phyloP scores from a whole-genome alignment of 2,113 vertebrate genomes.

The Himantopus leucocephalus region DNA sequence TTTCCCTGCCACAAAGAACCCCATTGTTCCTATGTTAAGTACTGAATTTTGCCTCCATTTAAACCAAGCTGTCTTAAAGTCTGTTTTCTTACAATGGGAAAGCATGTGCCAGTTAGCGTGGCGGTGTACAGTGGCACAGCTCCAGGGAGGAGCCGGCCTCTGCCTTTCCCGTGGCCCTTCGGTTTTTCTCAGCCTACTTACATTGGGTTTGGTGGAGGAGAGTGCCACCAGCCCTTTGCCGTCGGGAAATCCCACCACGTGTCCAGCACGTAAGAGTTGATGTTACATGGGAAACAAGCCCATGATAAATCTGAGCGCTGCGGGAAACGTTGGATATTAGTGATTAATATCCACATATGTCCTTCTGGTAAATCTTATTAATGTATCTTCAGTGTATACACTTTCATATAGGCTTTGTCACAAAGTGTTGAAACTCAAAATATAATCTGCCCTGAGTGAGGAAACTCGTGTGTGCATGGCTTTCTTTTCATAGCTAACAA shows the following conservation, averaged over 20 bases:
- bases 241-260: background rate
- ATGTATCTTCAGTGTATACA: background rate
- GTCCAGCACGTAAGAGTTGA: background rate
- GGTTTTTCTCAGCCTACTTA: background rate
- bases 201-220: background rate
- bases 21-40: constrained; percentile 23
- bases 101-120: background rate
- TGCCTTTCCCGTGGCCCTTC: background rate
- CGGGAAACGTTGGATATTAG: background rate
- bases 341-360: background rate
- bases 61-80: background rate
- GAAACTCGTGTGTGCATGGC: background rate
- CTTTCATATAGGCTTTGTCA: background rate
- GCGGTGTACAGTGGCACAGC: background rate
- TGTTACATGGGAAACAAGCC: background rate
- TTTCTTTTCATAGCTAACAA: background rate
- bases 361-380: background rate
- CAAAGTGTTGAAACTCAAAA: background rate
- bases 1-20: constrained; percentile 31
- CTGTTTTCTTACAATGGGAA: background rate
- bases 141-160: background rate
- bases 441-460: background rate
- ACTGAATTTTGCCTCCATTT: constrained; percentile 28
- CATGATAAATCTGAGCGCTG: background rate
- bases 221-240: background rate